Evolutionary conservation across 1,140 invertebrate species (phyloP).

Genomic region (Philaenus spumarius): DNA sequence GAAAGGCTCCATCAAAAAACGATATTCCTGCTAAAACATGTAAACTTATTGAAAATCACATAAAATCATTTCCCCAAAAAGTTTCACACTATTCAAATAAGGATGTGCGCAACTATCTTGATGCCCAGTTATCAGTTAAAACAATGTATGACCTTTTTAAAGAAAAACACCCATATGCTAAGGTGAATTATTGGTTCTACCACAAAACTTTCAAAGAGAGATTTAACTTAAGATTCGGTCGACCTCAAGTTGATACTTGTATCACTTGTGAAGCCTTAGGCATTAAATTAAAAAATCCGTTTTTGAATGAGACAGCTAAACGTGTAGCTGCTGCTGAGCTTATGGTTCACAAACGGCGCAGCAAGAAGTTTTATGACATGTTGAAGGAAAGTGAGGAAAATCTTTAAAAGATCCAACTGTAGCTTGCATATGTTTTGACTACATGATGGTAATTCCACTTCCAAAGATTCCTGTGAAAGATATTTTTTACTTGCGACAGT

Average conservation of each 20-base stretch:
- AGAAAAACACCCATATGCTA: constrained; percentile 24
- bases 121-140: constrained; percentile 13
- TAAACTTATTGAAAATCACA: constrained; percentile 16
- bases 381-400: constrained; percentile 26
- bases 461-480: constrained; percentile 28
- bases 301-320: constrained; percentile 28
- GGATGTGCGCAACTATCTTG: constrained; percentile 11
- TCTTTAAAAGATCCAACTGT: constrained; percentile 18
- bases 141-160: constrained; percentile 16
- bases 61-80: constrained; percentile 14
- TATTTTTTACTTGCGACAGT: too few relatives aligned
- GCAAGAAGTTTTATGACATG: constrained; percentile 32
- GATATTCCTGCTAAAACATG: constrained; percentile 13
- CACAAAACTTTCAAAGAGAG: constrained; percentile 25
- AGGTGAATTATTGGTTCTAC: constrained; percentile 24
- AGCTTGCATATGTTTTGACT: constrained; percentile 23
- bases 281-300: constrained; percentile 22
- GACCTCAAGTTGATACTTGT: constrained; percentile 26
- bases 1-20: constrained; percentile 10
- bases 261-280: constrained; percentile 18
- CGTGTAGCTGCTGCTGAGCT: constrained; percentile 32
- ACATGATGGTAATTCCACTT: constrained; percentile 29
- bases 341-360: constrained; percentile 25
- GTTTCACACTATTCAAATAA: constrained; percentile 16
- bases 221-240: constrained; percentile 27